These are phyloP conservation scores for Acinonyx jubatus DNA, from an alignment of 2,113 vertebrate genomes.

Conservation along the genomic window DNA sequence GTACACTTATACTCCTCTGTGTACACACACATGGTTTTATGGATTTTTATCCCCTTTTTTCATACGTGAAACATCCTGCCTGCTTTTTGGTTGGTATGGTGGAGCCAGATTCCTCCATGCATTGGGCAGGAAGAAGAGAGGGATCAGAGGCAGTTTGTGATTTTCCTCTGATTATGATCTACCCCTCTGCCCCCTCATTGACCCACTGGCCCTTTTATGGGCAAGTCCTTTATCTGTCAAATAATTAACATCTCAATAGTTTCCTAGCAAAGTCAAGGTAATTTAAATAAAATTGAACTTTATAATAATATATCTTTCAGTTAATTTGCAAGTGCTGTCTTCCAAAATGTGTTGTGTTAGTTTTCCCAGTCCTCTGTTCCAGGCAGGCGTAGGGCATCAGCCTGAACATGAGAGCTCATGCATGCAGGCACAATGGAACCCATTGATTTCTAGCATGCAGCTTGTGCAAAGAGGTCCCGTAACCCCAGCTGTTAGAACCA, in stretches of 20 bases:
- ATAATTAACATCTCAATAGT: constrained; percentile 65
- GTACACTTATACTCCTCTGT: constrained; percentile 82
- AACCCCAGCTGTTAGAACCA: constrained; percentile 79
- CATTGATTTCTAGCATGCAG: constrained; percentile 80
- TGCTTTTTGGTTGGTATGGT: constrained; percentile 56
- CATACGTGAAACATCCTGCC: constrained; percentile 68
- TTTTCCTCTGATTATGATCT: not conserved
- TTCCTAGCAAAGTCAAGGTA: constrained; percentile 65
- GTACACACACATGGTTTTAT: constrained; percentile 75
- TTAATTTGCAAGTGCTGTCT: constrained; percentile 48
- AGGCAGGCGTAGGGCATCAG: not conserved
- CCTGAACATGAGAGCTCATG: constrained; percentile 11
- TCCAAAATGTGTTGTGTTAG: not conserved
- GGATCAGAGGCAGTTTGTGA: not conserved
- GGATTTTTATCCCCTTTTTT: constrained; percentile 74
- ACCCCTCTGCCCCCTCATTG: not conserved
- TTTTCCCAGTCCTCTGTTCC: constrained; percentile 24
- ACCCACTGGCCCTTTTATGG: not conserved
- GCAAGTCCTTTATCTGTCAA: constrained; percentile 24
- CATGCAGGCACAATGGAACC: constrained; percentile 69
- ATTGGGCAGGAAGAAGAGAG: not conserved
- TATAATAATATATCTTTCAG: constrained; percentile 63
- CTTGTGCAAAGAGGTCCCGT: constrained; percentile 73
- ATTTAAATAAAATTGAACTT: constrained; percentile 73
- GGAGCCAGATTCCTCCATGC: constrained; percentile 39